Conservation (phyloP, 1,140 invertebrate genomes). For the Pteromalus puparum region DNA sequence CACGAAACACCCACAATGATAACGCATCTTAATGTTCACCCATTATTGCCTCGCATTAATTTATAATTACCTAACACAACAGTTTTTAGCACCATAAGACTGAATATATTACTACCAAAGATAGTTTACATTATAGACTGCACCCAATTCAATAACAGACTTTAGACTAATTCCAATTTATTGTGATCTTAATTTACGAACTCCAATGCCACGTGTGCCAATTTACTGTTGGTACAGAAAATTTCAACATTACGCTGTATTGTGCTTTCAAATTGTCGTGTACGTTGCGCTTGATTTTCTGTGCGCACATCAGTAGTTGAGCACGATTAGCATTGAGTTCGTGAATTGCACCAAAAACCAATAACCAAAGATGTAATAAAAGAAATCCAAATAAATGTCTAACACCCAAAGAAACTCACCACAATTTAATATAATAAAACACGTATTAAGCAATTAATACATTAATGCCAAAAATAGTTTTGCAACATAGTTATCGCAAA, state of each 20-base stretch:
- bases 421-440: not conserved
- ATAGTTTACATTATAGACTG: not conserved
- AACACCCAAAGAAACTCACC: not conserved
- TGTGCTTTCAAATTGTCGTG: not conserved
- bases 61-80: not conserved
- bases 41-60: not conserved
- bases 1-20: not conserved
- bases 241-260: not conserved
- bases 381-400: not conserved
- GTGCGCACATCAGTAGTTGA: not conserved
- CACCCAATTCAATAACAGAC: not conserved
- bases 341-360: not conserved
- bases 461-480: not conserved
- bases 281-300: not conserved
- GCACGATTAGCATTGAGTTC: not conserved
- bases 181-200: not conserved
- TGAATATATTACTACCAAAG: not conserved
- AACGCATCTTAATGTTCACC: not conserved
- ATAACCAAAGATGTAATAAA: not conserved
- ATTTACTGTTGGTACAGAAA: not conserved
- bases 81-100: not conserved
- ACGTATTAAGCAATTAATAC: constrained; percentile 2
- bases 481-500: not conserved
- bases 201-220: not conserved
- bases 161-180: not conserved